Conservation (phyloP, 1,140 invertebrate genomes). For the Panagrolaimus sp. region DNA sequence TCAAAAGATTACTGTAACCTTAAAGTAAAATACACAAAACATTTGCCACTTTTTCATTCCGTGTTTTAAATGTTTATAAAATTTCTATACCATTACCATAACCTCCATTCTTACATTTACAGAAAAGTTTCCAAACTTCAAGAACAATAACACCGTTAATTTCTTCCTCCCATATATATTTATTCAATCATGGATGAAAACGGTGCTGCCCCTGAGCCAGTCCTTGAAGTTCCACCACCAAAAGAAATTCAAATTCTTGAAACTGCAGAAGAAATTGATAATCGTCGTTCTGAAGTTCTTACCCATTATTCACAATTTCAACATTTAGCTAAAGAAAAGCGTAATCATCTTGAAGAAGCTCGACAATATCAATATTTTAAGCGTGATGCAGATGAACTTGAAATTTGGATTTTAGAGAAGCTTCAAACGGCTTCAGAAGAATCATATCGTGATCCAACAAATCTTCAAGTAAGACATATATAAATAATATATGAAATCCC, state of each 20-base stretch:
- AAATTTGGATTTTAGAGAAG: conserved; percentile 98
- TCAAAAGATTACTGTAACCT: too few species aligned
- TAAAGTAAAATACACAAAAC: too few species aligned
- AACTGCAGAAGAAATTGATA: conserved; percentile 89
- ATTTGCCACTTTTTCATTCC: too few species aligned
- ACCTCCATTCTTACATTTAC: too few species aligned
- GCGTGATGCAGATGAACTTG: conserved; percentile 94
- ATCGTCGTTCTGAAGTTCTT: conserved; percentile 62
- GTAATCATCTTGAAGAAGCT: conserved; percentile 95
- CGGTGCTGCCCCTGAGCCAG: conserved; percentile 55
- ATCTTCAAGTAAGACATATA: conserved; percentile 70
- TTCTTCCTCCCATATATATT: too few species aligned
- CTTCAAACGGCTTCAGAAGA: conserved; percentile 95
- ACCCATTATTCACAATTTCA: conserved; percentile 82
- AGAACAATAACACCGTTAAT: too few species aligned
- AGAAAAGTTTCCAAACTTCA: too few species aligned
- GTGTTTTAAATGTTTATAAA: too few species aligned
- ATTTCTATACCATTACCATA: too few species aligned
- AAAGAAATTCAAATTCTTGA: conserved; percentile 97
- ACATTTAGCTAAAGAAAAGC: conserved; percentile 79
- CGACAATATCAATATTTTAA: conserved; percentile 95
- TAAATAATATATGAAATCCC: conserved; percentile 11
- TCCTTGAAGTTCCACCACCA: conserved; percentile 62
- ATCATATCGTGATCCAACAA: conserved; percentile 88
- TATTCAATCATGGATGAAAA: conserved; percentile 20